Percentiles rank a stretch among this genome's conserved stretches.
phyloP scores from a whole-genome alignment of 2,888 invertebrate species.

The Lydus trimaculatus region DNA sequence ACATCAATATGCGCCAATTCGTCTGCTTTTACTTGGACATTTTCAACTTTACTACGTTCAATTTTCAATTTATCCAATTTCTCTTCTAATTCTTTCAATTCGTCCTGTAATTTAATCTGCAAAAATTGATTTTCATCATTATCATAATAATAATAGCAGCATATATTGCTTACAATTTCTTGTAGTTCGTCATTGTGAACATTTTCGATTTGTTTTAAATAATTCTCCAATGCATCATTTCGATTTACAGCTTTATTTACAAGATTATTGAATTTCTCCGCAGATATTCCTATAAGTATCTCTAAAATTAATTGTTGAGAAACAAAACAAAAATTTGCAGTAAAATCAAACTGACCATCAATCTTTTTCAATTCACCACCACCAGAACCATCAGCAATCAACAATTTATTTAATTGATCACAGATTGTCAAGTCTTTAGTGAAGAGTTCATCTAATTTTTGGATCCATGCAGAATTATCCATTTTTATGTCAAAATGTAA shows the following conservation, averaged over 20 bases:
- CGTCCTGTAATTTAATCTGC: constrained; percentile 9
- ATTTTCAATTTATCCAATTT: not conserved
- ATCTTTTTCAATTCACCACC: not conserved
- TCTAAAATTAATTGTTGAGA: too few relatives aligned
- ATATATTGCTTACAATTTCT: too few relatives aligned
- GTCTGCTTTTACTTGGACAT: not conserved
- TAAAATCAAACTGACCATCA: too few relatives aligned
- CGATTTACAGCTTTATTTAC: not conserved
- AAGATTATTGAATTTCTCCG: not conserved
- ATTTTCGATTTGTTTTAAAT: not conserved
- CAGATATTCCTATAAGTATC: not conserved
- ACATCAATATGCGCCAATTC: not conserved
- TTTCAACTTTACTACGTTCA: not conserved
- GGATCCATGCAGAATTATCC: not conserved
- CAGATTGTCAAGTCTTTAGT: not conserved
- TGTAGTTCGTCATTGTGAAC: not conserved
- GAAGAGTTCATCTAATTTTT: not conserved
- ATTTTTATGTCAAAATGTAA: not conserved
- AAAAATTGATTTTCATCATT: not conserved
- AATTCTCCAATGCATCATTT: not conserved
- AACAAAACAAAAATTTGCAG: not conserved
- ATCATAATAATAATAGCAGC: too few relatives aligned
- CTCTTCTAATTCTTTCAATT: not conserved
- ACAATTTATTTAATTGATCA: not conserved
- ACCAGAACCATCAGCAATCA: not conserved